phyloP scores from a whole-genome alignment of 2,797 vertebrate genomes.

The Sciaenops ocellatus region DNA sequence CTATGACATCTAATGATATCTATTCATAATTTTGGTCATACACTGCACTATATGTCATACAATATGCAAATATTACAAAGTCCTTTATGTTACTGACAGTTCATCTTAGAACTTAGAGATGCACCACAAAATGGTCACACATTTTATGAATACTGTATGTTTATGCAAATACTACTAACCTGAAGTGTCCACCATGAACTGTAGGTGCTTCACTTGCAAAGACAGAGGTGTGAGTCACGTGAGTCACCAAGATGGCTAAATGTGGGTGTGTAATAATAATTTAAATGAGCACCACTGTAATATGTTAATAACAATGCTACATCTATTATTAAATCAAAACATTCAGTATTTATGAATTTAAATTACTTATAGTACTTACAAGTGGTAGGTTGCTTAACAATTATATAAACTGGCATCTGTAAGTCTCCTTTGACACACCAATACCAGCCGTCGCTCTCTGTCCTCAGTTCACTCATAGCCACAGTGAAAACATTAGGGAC shows the following conservation, averaged over 20 bases:
- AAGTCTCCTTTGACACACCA: slow-evolving; percentile 21
- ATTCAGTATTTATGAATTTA: not conserved
- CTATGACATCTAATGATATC: not conserved
- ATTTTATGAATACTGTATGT: not conserved
- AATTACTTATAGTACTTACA: slow-evolving; percentile 26
- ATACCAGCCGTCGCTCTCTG: slow-evolving; percentile 59
- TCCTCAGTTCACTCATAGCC: slow-evolving; percentile 38
- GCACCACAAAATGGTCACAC: not conserved
- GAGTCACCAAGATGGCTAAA: not conserved
- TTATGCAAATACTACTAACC: slow-evolving; percentile 23
- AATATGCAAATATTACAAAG: too few species aligned
- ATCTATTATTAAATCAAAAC: too few species aligned
- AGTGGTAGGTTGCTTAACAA: not conserved
- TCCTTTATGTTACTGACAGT: not conserved
- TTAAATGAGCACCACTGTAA: not conserved
- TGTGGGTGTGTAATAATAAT: too few species aligned
- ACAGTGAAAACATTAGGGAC: not conserved
- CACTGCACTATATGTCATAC: not conserved
- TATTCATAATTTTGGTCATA: not conserved
- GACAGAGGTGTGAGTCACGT: not conserved
- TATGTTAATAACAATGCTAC: not conserved
- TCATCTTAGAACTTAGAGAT: not conserved
- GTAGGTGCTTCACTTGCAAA: not conserved
- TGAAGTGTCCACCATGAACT: accelerated
- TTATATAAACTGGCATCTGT: slow-evolving; percentile 65